These are phyloP conservation scores for Hyla sarda DNA, from an alignment of 2,113 vertebrate genomes.

Conservation along the genomic window DNA sequence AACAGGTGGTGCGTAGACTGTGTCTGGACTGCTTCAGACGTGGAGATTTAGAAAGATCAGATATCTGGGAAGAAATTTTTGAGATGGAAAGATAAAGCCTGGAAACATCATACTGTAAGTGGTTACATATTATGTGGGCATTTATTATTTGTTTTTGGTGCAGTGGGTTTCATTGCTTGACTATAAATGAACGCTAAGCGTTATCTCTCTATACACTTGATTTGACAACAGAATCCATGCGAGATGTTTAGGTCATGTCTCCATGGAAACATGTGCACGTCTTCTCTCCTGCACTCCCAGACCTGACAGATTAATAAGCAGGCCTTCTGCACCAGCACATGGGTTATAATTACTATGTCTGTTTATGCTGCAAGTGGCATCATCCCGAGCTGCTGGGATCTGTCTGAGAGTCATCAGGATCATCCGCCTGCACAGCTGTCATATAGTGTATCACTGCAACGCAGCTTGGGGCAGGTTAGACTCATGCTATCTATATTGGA, in stretches of 20 bases:
- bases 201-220: conserved; percentile 1
- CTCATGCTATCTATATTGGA: neutral
- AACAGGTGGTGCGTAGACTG: neutral
- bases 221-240: neutral
- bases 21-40: neutral
- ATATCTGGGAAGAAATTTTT: neutral
- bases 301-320: conserved; percentile 48
- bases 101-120: neutral
- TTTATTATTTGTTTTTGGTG: neutral
- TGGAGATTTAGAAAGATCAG: neutral
- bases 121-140: neutral
- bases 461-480: neutral
- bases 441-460: neutral
- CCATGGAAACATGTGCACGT: conserved; percentile 11
- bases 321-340: neutral
- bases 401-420: conserved; percentile 1
- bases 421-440: conserved; percentile 40
- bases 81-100: neutral
- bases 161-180: neutral
- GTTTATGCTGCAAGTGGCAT: conserved; percentile 14
- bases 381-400: conserved; percentile 24
- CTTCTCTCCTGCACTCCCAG: conserved; percentile 24
- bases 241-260: conserved; percentile 23
- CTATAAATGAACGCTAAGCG: neutral
- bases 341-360: conserved; percentile 45